phyloP scores from a whole-genome alignment of 2,888 invertebrate species.

The Torymus texanus region DNA sequence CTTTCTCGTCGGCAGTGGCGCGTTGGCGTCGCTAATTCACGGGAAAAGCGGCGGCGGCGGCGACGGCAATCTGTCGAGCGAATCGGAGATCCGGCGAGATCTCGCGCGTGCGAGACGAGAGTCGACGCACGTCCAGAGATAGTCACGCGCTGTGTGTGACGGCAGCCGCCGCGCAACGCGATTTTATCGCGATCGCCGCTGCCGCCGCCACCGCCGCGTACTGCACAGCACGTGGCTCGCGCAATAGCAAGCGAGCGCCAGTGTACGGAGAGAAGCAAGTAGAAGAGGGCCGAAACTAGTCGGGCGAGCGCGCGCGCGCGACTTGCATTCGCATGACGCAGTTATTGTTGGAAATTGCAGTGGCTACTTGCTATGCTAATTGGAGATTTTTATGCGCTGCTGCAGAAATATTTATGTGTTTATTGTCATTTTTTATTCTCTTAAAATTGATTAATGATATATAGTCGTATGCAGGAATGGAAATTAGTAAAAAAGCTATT shows the following conservation, averaged over 20 bases:
- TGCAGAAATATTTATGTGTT: too few relatives aligned
- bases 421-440: too few relatives aligned
- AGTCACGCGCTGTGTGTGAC: neutral
- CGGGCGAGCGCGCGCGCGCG: neutral
- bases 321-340: too few relatives aligned
- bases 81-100: conserved; percentile 2
- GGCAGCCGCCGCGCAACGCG: conserved; percentile 2
- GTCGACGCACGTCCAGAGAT: conserved; percentile 9
- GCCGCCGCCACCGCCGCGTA: too few relatives aligned
- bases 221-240: too few relatives aligned
- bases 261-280: conserved; percentile 25
- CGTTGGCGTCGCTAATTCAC: conserved; percentile 3
- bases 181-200: conserved; percentile 21
- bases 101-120: neutral
- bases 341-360: too few relatives aligned
- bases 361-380: too few relatives aligned
- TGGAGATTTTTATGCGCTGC: too few relatives aligned
- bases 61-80: neutral
- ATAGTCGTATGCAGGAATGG: too few relatives aligned
- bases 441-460: too few relatives aligned
- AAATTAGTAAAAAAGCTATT: too few relatives aligned
- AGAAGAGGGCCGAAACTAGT: conserved; percentile 37
- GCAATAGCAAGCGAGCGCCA: neutral
- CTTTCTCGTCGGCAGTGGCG: neutral
- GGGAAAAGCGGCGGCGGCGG: neutral